phyloP scores from a whole-genome alignment of 1,140 invertebrate genomes.

The Atopsyche davidsoni region DNA sequence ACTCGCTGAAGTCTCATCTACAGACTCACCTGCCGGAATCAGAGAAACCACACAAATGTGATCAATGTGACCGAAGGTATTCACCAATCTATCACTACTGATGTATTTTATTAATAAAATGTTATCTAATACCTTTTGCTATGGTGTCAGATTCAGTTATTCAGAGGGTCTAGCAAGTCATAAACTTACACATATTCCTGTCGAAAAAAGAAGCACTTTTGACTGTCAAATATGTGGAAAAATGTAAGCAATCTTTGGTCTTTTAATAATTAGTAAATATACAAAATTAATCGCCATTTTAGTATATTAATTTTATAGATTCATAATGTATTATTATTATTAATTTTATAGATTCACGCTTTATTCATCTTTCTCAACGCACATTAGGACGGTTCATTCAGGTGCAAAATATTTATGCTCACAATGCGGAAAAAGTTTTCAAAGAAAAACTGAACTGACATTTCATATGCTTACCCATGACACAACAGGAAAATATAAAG shows the following conservation, averaged over 20 bases:
- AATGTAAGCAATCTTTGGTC: conserved; percentile 4
- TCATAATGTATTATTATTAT: not conserved
- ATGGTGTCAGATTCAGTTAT: conserved; percentile 16
- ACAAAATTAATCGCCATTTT: not conserved
- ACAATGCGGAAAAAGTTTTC: conserved; percentile 16
- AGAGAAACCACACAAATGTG: conserved; percentile 22
- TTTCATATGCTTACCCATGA: conserved; percentile 19
- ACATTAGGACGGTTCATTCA: conserved; percentile 10
- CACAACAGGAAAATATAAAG: conserved; percentile 13
- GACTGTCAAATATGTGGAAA: conserved; percentile 18
- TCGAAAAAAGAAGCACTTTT: conserved; percentile 11
- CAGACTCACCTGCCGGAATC: conserved; percentile 19
- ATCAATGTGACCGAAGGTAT: conserved; percentile 17
- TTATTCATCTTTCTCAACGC: conserved; percentile 1
- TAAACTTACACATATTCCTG: conserved; percentile 15
- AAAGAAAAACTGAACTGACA: conserved; percentile 11
- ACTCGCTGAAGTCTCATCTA: conserved; percentile 20
- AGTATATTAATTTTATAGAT: not conserved
- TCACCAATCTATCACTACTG: not conserved
- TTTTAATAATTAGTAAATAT: not conserved
- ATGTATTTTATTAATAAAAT: not conserved
- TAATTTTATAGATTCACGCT: conserved; percentile 17
- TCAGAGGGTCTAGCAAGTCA: conserved; percentile 13
- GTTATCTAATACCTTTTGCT: conserved; percentile 5
- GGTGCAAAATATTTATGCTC: conserved; percentile 13